Base-by-base conservation (phyloP, 2,113 vertebrate genomes). In the Cisticola juncidis region DNA sequence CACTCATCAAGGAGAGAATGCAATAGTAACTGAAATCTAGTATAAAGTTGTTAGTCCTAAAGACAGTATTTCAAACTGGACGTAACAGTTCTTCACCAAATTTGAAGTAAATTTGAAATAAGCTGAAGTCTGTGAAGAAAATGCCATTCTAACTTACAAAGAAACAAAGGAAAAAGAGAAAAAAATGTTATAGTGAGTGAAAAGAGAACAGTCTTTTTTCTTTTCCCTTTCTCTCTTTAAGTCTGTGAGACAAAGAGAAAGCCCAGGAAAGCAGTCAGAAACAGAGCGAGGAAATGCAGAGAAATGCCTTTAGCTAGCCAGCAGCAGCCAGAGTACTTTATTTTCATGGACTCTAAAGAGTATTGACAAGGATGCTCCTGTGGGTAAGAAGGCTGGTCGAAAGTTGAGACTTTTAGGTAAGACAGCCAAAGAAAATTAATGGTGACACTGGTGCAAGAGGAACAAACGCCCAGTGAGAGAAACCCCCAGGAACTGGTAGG, bases 261-360 rank as follows among this genome's bases (percentile, higher is more conserved):
- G 40, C 45, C n/a, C 54, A 79, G 42, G 33, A 92, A 89, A 76
- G 62, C 45, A 92, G 84, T 76, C 70, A 71, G 61, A 84, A 91
- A 47, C 44, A 83, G 45, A 74, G 73, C 0, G 0, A 68, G 38
- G 36, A 82, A 95, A 89, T 14, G 40, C 73, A 89, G 77, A 94
- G 40, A 92, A 95, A 94, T n/a, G 91, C 91, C 84, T 87, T 90
- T 31, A 91, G 93, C 93, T 91, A 76, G 82, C 65, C 91, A 94
- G 73, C 57, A 87, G 74, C 81, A 94, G 81, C 70, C 74, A 90
- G 50, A 89, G 45, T 50, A 80, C 62, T 91, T 92, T 56, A 73
- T 91, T 96, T 95, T 80, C 86, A 81, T 10, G 44, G 48, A 81
- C 56, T 60, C 54, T 95, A 50, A 73, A 88, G 69, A 81, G 33